phyloP scores from a whole-genome alignment of 2,113 vertebrate genomes.

The Spilogale gracilis region DNA sequence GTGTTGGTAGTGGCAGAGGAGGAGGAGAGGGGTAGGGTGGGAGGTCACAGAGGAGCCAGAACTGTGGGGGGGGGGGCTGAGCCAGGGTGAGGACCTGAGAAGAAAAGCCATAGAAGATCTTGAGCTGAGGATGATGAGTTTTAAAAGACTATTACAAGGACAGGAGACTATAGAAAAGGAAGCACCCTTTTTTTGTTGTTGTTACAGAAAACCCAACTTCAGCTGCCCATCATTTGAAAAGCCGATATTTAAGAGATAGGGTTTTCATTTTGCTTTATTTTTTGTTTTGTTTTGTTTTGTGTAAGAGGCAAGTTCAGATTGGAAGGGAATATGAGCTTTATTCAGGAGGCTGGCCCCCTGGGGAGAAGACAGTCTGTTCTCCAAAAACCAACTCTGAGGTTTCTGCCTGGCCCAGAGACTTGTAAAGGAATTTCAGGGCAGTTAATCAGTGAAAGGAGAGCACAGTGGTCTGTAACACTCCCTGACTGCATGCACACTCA shows the following conservation, averaged over 20 bases:
- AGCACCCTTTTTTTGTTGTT: background rate
- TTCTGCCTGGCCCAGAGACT: background rate
- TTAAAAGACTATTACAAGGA: background rate
- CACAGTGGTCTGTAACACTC: background rate
- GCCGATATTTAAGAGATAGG: background rate
- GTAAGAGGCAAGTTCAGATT: background rate
- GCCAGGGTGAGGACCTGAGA: background rate
- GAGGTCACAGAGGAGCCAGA: background rate
- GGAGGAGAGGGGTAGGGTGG: background rate
- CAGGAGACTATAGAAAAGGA: background rate
- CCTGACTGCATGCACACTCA: background rate
- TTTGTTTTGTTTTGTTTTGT: no score
- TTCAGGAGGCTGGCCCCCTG: background rate
- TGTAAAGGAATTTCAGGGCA: background rate
- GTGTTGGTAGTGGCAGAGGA: background rate
- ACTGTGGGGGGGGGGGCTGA: background rate
- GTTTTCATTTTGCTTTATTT: no score
- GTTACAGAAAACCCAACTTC: background rate
- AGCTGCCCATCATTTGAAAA: background rate
- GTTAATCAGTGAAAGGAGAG: background rate
- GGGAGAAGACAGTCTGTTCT: background rate
- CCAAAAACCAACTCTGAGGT: background rate
- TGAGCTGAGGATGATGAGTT: background rate
- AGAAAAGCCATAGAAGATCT: background rate
- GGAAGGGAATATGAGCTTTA: background rate